Evolutionary conservation across 2,113 vertebrate species (phyloP).

Genomic region (Saccopteryx leptura): DNA sequence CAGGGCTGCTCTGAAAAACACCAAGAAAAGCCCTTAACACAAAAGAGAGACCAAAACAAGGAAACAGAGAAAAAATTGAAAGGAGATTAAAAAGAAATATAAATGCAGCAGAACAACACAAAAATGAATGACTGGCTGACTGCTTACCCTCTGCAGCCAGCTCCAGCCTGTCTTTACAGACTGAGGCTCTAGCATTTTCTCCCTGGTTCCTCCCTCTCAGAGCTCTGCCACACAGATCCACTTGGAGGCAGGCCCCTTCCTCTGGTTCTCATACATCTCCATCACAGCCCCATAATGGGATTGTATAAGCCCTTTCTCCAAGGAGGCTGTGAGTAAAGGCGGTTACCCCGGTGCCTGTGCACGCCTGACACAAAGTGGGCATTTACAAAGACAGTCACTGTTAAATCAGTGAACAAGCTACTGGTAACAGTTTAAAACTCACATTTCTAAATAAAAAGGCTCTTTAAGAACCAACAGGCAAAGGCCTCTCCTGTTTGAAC

Average conservation of each 20-base stretch:
- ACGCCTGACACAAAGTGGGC: neutral
- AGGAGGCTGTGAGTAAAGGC: neutral
- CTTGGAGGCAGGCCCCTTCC: neutral
- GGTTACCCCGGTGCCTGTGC: neutral
- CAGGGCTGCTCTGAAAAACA: neutral
- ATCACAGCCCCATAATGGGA: neutral
- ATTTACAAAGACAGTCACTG: conserved; percentile 42
- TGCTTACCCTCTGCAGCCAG: neutral
- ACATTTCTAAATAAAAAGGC: conserved; percentile 36
- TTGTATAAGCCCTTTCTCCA: neutral
- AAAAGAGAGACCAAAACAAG: neutral
- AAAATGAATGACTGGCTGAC: neutral
- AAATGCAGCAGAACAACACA: neutral
- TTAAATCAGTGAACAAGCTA: conserved; percentile 30
- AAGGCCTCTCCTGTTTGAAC: conserved; percentile 7
- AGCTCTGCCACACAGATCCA: neutral
- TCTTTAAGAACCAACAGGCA: conserved; percentile 38
- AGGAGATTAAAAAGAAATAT: conserved; percentile 28
- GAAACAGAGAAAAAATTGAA: neutral
- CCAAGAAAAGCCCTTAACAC: neutral
- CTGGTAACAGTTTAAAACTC: conserved; percentile 23
- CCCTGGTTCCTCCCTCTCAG: neutral
- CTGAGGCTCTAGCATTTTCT: neutral
- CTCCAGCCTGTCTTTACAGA: neutral
- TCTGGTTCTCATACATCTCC: neutral